phyloP scores from a whole-genome alignment of 2,888 invertebrate species.

The Onthophagus sagittarius region DNA sequence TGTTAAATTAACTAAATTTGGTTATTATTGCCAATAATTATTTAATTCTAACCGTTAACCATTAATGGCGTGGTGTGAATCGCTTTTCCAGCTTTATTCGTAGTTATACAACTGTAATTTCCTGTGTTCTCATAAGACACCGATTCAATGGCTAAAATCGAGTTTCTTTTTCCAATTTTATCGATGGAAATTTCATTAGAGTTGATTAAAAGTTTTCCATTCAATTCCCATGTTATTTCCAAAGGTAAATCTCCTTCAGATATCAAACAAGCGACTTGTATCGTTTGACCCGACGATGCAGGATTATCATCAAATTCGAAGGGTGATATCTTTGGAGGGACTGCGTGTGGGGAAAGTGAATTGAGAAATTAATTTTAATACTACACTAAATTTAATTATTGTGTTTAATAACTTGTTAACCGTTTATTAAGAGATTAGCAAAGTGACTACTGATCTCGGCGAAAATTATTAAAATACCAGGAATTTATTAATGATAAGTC shows the following conservation, averaged over 20 bases:
- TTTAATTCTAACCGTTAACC: constrained; percentile 61
- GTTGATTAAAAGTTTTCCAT: constrained; percentile 45
- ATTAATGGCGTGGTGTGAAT: constrained; percentile 50
- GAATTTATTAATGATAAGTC: constrained; percentile 67
- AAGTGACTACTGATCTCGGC: constrained; percentile 56
- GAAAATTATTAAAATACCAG: constrained; percentile 66
- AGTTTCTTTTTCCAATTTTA: constrained; percentile 47
- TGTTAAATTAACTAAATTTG: constrained; percentile 8
- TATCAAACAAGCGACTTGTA: constrained; percentile 61
- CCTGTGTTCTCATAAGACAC: constrained; percentile 67
- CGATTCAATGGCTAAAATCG: constrained; percentile 62
- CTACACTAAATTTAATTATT: not conserved
- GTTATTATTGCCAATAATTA: not conserved
- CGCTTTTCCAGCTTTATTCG: constrained; percentile 40
- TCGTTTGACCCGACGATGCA: constrained; percentile 58
- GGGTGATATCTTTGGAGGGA: constrained; percentile 63
- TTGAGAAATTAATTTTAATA: not conserved
- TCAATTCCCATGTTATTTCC: constrained; percentile 59
- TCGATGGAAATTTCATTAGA: constrained; percentile 39
- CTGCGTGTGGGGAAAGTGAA: constrained; percentile 43
- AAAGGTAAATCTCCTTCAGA: constrained; percentile 64
- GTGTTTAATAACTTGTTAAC: constrained; percentile 39
- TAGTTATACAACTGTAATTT: constrained; percentile 70
- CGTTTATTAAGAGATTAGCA: constrained; percentile 58
- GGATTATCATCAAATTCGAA: constrained; percentile 64